A percentile compares a stretch with the other conserved stretches of the same genome.
Conservation (phyloP, 2,888 invertebrate species). For the Drosophila macrospina region DNA sequence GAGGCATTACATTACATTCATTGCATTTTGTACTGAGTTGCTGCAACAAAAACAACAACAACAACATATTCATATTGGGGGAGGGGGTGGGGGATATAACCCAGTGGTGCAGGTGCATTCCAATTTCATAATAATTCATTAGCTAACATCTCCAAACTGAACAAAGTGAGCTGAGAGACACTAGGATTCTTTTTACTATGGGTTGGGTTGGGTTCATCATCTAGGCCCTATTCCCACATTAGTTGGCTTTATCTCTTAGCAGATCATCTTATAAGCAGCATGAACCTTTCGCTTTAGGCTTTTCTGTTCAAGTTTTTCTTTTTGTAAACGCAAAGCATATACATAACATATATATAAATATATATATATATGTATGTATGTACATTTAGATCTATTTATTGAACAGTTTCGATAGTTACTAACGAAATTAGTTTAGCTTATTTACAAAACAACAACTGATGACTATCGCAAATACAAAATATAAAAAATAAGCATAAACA, state of each 20-base stretch:
- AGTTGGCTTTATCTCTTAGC: neutral
- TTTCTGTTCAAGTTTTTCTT: neutral
- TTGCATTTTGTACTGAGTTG: slow-evolving; percentile 69
- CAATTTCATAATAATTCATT: neutral
- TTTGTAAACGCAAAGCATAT: slow-evolving; percentile 5
- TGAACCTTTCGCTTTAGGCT: slow-evolving; percentile 30
- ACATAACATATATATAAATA: neutral
- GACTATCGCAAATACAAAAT: slow-evolving; percentile 13
- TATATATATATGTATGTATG: slow-evolving; percentile 3
- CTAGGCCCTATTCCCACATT: neutral
- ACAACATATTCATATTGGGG: slow-evolving; percentile 17
- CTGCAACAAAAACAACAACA: slow-evolving; percentile 18
- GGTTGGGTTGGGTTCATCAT: neutral
- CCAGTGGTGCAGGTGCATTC: slow-evolving; percentile 1
- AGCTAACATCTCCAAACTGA: neutral
- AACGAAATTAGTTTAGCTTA: slow-evolving; percentile 48
- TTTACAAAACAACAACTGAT: slow-evolving; percentile 36
- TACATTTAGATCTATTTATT: slow-evolving; percentile 26
- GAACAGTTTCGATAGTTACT: slow-evolving; percentile 23
- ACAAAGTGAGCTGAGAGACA: neutral
- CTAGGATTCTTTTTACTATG: neutral
- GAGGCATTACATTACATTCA: slow-evolving; percentile 27
- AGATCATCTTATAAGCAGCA: slow-evolving; percentile 16
- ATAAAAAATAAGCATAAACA: neutral
- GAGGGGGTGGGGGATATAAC: too few species aligned